A percentile compares a stretch with the other conserved stretches of the same genome.
Evolutionary conservation across 2,113 vertebrate species (phyloP).

Genomic region (Thalassoma bifasciatum): DNA sequence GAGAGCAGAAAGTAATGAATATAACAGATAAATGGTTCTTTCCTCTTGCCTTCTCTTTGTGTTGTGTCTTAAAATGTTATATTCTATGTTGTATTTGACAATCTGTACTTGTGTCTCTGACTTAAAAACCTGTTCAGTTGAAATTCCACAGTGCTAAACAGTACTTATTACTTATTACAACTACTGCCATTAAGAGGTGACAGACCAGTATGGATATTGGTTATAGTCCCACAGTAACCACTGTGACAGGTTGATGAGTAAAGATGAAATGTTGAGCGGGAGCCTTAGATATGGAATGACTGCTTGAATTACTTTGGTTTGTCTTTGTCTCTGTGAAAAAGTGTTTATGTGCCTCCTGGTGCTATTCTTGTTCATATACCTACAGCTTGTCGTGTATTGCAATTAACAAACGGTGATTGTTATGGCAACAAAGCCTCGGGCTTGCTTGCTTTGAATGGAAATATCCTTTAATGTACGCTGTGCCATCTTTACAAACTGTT

Average conservation of each 20-base stretch:
- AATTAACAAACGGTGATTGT: too few relatives aligned
- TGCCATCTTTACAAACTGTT: background rate
- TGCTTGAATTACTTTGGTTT: background rate
- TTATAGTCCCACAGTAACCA: background rate
- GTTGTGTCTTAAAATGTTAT: constrained; percentile 23
- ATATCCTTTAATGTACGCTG: too few relatives aligned
- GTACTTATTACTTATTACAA: constrained; percentile 5
- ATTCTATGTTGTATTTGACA: constrained; percentile 26
- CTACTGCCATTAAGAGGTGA: constrained; percentile 13
- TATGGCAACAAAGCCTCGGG: too few relatives aligned
- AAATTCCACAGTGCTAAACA: constrained; percentile 26
- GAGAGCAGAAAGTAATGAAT: constrained; percentile 26
- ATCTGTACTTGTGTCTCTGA: constrained; percentile 2
- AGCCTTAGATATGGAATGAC: background rate
- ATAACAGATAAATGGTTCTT: constrained; percentile 18
- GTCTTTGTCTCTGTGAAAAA: background rate
- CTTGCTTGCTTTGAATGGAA: too few relatives aligned
- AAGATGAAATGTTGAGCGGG: constrained; percentile 3
- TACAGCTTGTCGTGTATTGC: background rate
- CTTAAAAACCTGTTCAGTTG: background rate
- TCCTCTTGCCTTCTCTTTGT: constrained; percentile 10
- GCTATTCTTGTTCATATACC: constrained; percentile 2
- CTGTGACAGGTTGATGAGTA: background rate
- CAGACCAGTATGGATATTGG: constrained; percentile 15
- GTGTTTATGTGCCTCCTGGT: constrained; percentile 31